phyloP scores from a whole-genome alignment of 2,888 invertebrate species.

The Toxonevra muliebris region DNA sequence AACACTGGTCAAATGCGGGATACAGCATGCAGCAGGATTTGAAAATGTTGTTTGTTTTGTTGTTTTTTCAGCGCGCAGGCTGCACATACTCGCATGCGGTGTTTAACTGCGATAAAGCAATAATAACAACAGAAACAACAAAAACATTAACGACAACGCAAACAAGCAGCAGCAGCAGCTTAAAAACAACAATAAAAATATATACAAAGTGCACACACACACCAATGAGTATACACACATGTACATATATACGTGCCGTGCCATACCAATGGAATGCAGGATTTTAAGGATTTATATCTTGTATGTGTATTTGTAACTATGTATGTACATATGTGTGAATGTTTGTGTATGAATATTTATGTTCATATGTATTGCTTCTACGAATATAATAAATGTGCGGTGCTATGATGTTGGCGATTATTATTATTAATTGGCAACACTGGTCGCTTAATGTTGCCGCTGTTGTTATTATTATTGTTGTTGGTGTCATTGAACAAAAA shows the following conservation, averaged over 20 bases:
- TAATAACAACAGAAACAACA: slow-evolving; percentile 14
- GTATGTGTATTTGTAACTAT: slow-evolving; percentile 7
- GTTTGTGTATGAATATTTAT: background rate
- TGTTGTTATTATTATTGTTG: slow-evolving; percentile 34
- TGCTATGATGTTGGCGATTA: slow-evolving; percentile 18
- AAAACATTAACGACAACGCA: slow-evolving; percentile 13
- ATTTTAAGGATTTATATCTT: slow-evolving; percentile 6
- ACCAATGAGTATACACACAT: background rate
- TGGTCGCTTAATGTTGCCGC: slow-evolving; percentile 37
- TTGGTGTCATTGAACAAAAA: slow-evolving; percentile 34
- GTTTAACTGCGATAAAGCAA: background rate
- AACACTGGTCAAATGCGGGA: background rate
- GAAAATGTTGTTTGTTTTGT: too few relatives aligned
- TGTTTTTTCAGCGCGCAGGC: too few relatives aligned
- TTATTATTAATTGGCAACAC: slow-evolving; percentile 26
- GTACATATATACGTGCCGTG: background rate
- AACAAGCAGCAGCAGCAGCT: slow-evolving; percentile 12
- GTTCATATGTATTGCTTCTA: slow-evolving; percentile 29
- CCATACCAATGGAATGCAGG: background rate
- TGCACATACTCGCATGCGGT: background rate
- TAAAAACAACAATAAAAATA: slow-evolving; percentile 4
- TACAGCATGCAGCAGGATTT: background rate
- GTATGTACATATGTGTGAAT: background rate
- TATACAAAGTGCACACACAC: too few relatives aligned
- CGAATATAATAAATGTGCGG: slow-evolving; percentile 42